Conservation (phyloP, 1,140 invertebrate species). For the Trinorchestia longiramus region DNA sequence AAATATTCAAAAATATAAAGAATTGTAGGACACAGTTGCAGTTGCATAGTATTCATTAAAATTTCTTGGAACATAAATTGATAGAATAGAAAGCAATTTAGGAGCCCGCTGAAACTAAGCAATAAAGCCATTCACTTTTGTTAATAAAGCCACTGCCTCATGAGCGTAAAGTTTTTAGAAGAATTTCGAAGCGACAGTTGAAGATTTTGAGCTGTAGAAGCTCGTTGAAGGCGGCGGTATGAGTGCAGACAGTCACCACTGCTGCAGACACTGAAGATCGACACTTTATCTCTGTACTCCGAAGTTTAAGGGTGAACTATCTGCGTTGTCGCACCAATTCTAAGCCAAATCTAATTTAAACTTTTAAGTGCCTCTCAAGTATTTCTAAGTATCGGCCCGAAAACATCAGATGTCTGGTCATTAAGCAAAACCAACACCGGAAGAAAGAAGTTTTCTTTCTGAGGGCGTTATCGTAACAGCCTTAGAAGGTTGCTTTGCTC, state of each 20-base stretch:
- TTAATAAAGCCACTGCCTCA: neutral
- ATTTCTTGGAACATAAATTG: neutral
- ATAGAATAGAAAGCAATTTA: too few species aligned
- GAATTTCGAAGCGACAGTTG: neutral
- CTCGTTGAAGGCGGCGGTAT: neutral
- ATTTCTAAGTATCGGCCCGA: slow-evolving; percentile 55
- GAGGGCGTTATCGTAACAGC: slow-evolving; percentile 48
- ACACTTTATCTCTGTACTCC: slow-evolving; percentile 50
- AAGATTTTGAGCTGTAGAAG: neutral
- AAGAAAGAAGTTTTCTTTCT: slow-evolving; percentile 51
- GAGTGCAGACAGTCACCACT: neutral
- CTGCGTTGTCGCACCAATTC: slow-evolving; percentile 52
- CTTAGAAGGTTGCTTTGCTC: slow-evolving; percentile 35
- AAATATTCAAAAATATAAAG: too few species aligned
- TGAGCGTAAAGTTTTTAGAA: neutral
- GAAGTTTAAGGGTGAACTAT: slow-evolving; percentile 48
- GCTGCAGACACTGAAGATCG: neutral
- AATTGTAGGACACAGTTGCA: too few species aligned
- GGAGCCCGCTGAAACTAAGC: neutral
- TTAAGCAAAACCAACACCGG: slow-evolving; percentile 53
- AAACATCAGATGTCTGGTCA: slow-evolving; percentile 53
- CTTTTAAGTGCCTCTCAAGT: slow-evolving; percentile 55
- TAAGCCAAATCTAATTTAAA: slow-evolving; percentile 54
- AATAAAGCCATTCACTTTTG: too few species aligned
- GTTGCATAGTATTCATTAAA: too few species aligned